phyloP scores from a whole-genome alignment of 1,140 invertebrate genomes.

The Caenorhabditis latens region DNA sequence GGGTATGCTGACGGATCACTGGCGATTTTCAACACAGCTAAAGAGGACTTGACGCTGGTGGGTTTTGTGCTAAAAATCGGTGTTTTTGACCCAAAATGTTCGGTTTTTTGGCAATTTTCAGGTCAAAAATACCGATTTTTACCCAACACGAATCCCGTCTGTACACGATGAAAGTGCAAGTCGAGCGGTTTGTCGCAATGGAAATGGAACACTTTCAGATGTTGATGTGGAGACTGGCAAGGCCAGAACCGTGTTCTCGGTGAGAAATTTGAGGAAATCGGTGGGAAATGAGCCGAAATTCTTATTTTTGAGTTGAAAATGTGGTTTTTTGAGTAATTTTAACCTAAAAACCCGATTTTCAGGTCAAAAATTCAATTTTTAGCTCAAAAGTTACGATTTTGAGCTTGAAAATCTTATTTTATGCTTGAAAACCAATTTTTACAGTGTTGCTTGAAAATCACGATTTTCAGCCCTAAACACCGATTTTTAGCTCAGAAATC shows the following conservation, averaged over 20 bases:
- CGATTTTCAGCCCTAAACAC: too few relatives aligned
- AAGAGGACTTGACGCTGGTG: slow-evolving; percentile 14
- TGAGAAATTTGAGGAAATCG: not conserved
- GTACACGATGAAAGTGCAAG: slow-evolving; percentile 1
- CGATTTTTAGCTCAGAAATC: too few relatives aligned
- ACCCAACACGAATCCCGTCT: not conserved
- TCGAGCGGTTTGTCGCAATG: not conserved
- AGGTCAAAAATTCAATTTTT: too few relatives aligned
- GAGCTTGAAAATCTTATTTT: too few relatives aligned
- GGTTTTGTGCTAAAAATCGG: not conserved
- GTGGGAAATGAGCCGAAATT: too few relatives aligned
- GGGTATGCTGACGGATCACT: slow-evolving; percentile 32
- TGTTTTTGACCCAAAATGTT: not conserved
- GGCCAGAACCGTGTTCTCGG: slow-evolving; percentile 8
- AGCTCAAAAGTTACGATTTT: too few relatives aligned
- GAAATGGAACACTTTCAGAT: slow-evolving; percentile 25
- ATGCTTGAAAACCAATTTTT: not conserved
- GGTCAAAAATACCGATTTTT: not conserved
- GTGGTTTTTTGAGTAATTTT: too few relatives aligned
- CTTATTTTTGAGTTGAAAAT: not conserved
- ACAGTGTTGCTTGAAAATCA: too few relatives aligned
- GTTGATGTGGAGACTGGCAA: slow-evolving; percentile 55
- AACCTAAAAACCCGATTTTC: too few relatives aligned
- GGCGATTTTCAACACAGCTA: slow-evolving; percentile 12
- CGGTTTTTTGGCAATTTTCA: not conserved